Evolutionary conservation across 2,888 invertebrate genomes (phyloP).

Genomic region (Orthosia gracilis): DNA sequence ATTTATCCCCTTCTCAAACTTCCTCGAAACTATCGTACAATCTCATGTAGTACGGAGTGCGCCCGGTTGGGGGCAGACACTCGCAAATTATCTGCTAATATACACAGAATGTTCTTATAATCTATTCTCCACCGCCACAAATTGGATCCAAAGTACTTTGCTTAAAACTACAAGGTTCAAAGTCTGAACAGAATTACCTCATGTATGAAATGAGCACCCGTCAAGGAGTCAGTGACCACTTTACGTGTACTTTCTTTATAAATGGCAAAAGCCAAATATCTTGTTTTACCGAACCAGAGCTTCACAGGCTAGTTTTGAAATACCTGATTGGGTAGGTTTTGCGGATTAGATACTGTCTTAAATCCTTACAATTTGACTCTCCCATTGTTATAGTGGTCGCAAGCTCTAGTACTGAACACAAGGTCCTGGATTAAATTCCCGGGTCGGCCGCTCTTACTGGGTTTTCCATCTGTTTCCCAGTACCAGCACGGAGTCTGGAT

Average conservation of each 20-base stretch:
- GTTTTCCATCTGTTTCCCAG: too few relatives aligned
- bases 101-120: conserved; percentile 37
- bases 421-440: too few relatives aligned
- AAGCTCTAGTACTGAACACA: too few relatives aligned
- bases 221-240: conserved; percentile 18
- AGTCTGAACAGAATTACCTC: conserved; percentile 26
- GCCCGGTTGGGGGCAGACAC: conserved; percentile 1
- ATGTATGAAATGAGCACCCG: conserved; percentile 10
- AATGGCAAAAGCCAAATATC: not conserved
- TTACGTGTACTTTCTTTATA: not conserved
- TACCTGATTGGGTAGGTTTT: too few relatives aligned
- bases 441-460: too few relatives aligned
- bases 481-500: too few relatives aligned
- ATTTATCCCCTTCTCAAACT: conserved; percentile 33
- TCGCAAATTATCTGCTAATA: conserved; percentile 40
- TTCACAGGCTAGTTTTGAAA: not conserved
- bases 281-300: not conserved
- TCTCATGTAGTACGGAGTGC: conserved; percentile 4
- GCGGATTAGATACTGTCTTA: too few relatives aligned
- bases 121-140: conserved; percentile 26
- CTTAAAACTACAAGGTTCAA: conserved; percentile 20
- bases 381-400: too few relatives aligned
- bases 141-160: conserved; percentile 30
- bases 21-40: conserved; percentile 15
- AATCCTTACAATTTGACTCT: too few relatives aligned